phyloP scores from a whole-genome alignment of 2,888 invertebrate genomes.

The Sepioteuthis lessoniana region DNA sequence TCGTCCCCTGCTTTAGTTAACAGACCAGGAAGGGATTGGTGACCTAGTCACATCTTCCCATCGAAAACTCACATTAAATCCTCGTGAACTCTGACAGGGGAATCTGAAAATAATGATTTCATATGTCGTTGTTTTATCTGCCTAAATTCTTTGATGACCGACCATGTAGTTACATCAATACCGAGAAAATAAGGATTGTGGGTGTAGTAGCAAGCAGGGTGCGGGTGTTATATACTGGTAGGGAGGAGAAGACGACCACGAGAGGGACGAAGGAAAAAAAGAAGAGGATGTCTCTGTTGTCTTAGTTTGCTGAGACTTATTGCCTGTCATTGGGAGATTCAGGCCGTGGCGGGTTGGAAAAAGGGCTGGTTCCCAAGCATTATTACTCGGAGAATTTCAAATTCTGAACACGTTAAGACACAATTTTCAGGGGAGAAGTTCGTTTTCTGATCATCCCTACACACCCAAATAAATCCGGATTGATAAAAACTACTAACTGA shows the following conservation, averaged over 20 bases:
- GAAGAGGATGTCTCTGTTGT: neutral
- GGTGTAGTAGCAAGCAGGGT: no score
- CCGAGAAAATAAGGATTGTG: neutral
- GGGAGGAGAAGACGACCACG: neutral
- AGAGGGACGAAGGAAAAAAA: neutral
- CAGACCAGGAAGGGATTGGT: neutral
- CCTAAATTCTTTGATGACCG: neutral
- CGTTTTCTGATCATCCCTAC: neutral
- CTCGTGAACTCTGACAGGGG: neutral
- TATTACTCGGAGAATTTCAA: neutral
- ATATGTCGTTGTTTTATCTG: slow-evolving; percentile 14
- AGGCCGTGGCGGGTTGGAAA: no score
- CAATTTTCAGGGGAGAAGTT: neutral
- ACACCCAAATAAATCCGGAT: neutral
- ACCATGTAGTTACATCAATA: neutral
- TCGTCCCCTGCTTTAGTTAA: neutral
- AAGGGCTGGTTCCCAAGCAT: neutral
- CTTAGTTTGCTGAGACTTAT: slow-evolving; percentile 12
- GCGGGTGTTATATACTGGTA: no score
- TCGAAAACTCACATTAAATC: slow-evolving; percentile 15
- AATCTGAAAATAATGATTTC: slow-evolving; percentile 9
- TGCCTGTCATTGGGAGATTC: neutral
- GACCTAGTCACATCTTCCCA: neutral
- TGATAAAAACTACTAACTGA: no score
- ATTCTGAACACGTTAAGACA: neutral